A percentile compares a stretch with the other conserved stretches of the same genome.
phyloP scores from a whole-genome alignment of 2,797 vertebrate species.

The Okamejei kenojei region DNA sequence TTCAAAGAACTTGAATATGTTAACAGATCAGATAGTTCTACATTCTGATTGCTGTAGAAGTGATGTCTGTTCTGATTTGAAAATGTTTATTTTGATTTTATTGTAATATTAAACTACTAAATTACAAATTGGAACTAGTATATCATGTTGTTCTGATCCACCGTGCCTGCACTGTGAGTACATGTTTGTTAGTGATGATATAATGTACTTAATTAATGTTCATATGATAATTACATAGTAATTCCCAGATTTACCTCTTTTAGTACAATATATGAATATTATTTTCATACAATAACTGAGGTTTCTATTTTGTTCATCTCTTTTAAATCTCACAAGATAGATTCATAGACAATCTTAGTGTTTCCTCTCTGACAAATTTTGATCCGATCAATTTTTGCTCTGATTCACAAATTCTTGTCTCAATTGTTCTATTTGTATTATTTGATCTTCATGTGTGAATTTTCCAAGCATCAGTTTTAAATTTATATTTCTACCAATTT shows the following conservation, averaged over 20 bases:
- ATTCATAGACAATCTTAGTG: background rate
- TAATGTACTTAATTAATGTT: background rate
- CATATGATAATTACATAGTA: background rate
- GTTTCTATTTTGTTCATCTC: conserved; percentile 1
- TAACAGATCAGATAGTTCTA: conserved; percentile 13
- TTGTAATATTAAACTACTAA: too few species aligned
- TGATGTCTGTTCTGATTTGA: conserved; percentile 12
- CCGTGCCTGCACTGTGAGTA: background rate
- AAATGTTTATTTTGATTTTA: conserved; percentile 31
- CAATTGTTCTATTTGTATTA: background rate
- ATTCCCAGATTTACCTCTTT: background rate
- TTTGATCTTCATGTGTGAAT: background rate
- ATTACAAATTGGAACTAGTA: background rate
- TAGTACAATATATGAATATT: background rate
- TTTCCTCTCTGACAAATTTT: background rate
- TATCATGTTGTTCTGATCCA: background rate
- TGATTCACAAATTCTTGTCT: background rate
- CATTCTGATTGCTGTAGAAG: conserved; percentile 18
- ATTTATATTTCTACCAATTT: background rate
- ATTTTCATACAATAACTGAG: background rate
- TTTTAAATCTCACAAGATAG: background rate
- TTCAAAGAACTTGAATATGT: background rate
- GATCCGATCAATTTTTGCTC: background rate
- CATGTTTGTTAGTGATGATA: background rate
- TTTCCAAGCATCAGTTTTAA: background rate